Percentiles rank a stretch among this genome's conserved stretches.
phyloP scores from a whole-genome alignment of 1,140 invertebrate species.

The Apis florea region DNA sequence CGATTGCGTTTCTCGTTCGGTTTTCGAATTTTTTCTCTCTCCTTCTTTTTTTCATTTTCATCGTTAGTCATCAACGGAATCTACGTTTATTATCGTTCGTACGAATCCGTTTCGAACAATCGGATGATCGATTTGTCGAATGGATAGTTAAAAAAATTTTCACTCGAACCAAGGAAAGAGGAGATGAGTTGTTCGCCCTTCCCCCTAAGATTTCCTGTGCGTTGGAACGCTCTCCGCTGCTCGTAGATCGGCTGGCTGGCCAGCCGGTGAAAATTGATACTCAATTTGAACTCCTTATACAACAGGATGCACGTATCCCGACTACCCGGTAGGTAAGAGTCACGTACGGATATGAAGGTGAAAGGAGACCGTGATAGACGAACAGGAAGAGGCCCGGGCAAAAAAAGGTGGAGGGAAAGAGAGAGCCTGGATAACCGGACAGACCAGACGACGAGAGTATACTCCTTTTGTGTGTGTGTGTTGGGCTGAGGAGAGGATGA shows the following conservation, averaged over 20 bases:
- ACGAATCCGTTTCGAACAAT: too few species aligned
- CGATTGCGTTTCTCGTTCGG: background rate
- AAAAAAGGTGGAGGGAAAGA: background rate
- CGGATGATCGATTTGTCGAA: too few species aligned
- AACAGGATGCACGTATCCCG: conserved; percentile 67
- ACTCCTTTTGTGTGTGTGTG: background rate
- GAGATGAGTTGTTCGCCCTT: background rate
- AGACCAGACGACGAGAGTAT: background rate
- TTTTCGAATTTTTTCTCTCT: background rate
- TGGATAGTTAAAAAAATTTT: too few species aligned
- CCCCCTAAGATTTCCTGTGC: background rate
- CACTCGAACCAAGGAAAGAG: too few species aligned
- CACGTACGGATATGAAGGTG: conserved; percentile 61
- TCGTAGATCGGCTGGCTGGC: conserved; percentile 21
- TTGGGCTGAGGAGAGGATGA: conserved; percentile 31
- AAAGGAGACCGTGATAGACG: conserved; percentile 62
- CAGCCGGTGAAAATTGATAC: conserved; percentile 65
- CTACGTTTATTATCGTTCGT: background rate
- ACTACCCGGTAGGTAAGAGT: conserved; percentile 54
- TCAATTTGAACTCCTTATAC: conserved; percentile 65
- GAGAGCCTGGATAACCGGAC: too few species aligned
- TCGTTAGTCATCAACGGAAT: background rate
- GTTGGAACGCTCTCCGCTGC: conserved; percentile 17
- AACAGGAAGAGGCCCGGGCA: conserved; percentile 36
- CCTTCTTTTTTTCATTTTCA: too few species aligned